Conservation (phyloP, 2,797 vertebrate genomes). For the Garrulus glandarius region DNA sequence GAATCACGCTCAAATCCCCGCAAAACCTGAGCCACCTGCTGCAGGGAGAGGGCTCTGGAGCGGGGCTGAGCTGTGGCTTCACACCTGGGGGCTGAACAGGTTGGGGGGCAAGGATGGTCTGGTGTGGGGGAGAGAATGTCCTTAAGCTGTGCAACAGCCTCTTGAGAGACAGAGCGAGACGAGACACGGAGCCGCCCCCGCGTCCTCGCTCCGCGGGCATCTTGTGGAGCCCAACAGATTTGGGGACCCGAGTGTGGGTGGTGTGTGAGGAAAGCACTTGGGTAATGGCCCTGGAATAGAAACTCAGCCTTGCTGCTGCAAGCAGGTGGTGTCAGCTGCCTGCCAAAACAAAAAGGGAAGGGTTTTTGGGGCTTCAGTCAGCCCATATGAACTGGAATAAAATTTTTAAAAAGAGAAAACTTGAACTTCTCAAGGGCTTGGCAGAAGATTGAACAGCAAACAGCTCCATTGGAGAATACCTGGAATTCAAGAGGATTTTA, state of each 20-base stretch:
- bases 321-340: background rate
- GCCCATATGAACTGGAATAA: rapidly evolving
- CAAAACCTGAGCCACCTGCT: background rate
- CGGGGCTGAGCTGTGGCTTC: background rate
- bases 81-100: background rate
- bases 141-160: background rate
- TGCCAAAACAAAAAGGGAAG: background rate
- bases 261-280: background rate
- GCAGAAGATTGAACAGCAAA: background rate
- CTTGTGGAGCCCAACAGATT: background rate
- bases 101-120: background rate
- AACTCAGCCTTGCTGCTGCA: background rate
- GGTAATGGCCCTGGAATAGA: background rate
- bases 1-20: rapidly evolving
- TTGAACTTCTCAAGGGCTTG: background rate
- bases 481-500: background rate
- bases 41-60: background rate
- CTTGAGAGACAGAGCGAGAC: background rate
- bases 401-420: background rate
- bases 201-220: background rate
- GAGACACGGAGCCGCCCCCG: rapidly evolving
- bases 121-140: background rate
- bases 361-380: background rate
- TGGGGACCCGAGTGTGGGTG: background rate
- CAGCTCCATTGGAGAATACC: background rate